Base-by-base conservation (phyloP, 2,797 vertebrate genomes). In the Streptopelia turtur region DNA sequence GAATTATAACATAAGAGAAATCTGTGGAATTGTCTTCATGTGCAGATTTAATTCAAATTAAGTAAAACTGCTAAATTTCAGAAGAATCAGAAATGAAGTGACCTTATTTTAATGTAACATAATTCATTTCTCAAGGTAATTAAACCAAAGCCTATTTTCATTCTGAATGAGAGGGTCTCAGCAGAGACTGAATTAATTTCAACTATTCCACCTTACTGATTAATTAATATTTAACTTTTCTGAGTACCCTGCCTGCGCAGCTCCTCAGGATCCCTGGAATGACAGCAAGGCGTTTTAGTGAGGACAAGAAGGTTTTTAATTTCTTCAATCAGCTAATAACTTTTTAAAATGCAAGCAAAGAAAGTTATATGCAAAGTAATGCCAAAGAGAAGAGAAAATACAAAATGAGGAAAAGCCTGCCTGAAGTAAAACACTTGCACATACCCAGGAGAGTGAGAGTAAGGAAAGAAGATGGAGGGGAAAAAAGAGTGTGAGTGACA, bases 181-280 rank as follows among this genome's bases (percentile, higher is more conserved):
- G 14, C 35, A 72, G 86, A 78, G 74, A 66, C 37, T 63, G 59
- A 84, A 84, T 82, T 93, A n/a, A 66, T 86, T 92, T 90, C 88
- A 83, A 79, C 61, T 83, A 15, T 85, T 91, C 47, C 15, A 94
- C 88, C 74, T 87, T 86, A 11, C 61, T 86, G 80, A 78, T 87
- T 79, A 90, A 90, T 94, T 93, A 95, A 88, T 89, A 84, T 72
- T 92, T 65, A 82, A 83, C 50, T 95, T 84, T 35, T 11, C 30
- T 53, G n/a, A 28, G 43, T 52, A 59, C 23, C 37, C n/a, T 69
- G 13, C 55, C 43, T 89, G 77, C 14, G 16, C 16, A 84, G 52
- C 70, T 79, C n/a, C 63, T 87, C 39, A 53, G 59, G 39, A 94
- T 22, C 43, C 30, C 52, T 90, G 60, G 63, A 49, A 79, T 90